These are phyloP conservation scores for Arrhamphus sclerolepis DNA, from an alignment of 2,797 vertebrate species.

Conservation along the genomic window DNA sequence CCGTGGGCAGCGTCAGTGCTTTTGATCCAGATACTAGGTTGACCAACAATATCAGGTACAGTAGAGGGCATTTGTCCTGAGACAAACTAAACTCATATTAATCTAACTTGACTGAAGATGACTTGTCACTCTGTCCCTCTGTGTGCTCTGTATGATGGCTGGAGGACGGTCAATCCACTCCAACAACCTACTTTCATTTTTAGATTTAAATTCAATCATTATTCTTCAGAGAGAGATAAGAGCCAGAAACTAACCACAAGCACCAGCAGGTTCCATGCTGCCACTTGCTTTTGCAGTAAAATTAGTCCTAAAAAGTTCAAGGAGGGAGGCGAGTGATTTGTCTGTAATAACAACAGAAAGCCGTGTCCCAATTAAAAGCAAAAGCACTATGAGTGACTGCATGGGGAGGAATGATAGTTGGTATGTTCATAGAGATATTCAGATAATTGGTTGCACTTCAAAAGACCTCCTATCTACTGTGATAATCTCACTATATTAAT, in stretches of 20 bases:
- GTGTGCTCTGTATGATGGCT: too few relatives aligned
- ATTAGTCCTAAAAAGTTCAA: slow-evolving; percentile 20
- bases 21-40: slow-evolving; percentile 87
- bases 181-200: too few relatives aligned
- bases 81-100: too few relatives aligned
- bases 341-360: slow-evolving; percentile 43
- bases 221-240: too few relatives aligned
- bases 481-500: slow-evolving; percentile 78
- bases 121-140: too few relatives aligned
- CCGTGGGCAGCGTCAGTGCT: slow-evolving; percentile 86
- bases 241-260: slow-evolving; percentile 4
- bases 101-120: too few relatives aligned
- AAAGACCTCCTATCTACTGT: slow-evolving; percentile 64
- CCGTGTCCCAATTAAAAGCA: slow-evolving; percentile 65
- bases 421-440: slow-evolving; percentile 68
- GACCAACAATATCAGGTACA: slow-evolving; percentile 88
- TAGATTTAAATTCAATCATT: too few relatives aligned
- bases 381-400: slow-evolving; percentile 52
- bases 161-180: too few relatives aligned
- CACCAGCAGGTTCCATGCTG: slow-evolving; percentile 4
- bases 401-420: slow-evolving; percentile 61
- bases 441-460: slow-evolving; percentile 74
- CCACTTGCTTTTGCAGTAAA: slow-evolving; percentile 14
- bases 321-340: slow-evolving; percentile 39
- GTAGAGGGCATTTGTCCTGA: not conserved